Percentiles rank a stretch among this genome's conserved stretches.
Evolutionary conservation across 2,113 vertebrate species (phyloP).

Genomic region (Mola mola): DNA sequence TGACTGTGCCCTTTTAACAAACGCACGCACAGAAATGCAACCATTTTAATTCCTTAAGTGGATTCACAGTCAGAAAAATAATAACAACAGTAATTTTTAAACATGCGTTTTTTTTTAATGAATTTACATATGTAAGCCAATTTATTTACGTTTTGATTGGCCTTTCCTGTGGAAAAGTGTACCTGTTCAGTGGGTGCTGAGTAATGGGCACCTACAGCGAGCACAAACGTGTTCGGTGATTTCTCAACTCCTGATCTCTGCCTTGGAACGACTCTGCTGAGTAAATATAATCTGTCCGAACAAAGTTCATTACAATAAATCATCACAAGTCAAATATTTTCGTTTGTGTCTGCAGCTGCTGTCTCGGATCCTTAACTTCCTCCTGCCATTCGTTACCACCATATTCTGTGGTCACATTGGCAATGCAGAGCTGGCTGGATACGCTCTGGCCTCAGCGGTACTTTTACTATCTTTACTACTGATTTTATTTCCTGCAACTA

Average conservation of each 20-base stretch:
- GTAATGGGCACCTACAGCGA: too few species aligned
- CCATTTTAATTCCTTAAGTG: too few species aligned
- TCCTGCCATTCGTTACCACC: slow-evolving; percentile 87
- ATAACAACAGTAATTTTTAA: too few species aligned
- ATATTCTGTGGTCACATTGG: slow-evolving; percentile 95
- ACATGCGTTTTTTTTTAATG: too few species aligned
- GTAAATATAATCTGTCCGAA: neutral
- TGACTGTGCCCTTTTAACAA: too few species aligned
- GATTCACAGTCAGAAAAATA: too few species aligned
- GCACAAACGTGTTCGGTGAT: slow-evolving; percentile 1
- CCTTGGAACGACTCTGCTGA: neutral
- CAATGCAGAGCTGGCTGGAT: slow-evolving; percentile 89
- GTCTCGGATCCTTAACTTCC: slow-evolving; percentile 86
- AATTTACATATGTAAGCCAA: too few species aligned
- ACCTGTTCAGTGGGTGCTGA: too few species aligned
- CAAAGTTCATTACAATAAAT: neutral
- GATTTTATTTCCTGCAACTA: neutral
- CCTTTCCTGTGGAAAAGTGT: too few species aligned
- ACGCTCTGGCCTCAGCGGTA: slow-evolving; percentile 90
- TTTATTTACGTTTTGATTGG: too few species aligned
- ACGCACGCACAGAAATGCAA: too few species aligned
- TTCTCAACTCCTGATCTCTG: slow-evolving; percentile 18
- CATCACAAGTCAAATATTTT: too few species aligned
- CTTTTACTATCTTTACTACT: neutral
- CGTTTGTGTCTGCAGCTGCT: slow-evolving; percentile 84